A percentile compares a stretch with the other conserved stretches of the same genome.
Evolutionary conservation across 2,797 vertebrate genomes (phyloP).

Genomic region (Halcyon chelicuti): DNA sequence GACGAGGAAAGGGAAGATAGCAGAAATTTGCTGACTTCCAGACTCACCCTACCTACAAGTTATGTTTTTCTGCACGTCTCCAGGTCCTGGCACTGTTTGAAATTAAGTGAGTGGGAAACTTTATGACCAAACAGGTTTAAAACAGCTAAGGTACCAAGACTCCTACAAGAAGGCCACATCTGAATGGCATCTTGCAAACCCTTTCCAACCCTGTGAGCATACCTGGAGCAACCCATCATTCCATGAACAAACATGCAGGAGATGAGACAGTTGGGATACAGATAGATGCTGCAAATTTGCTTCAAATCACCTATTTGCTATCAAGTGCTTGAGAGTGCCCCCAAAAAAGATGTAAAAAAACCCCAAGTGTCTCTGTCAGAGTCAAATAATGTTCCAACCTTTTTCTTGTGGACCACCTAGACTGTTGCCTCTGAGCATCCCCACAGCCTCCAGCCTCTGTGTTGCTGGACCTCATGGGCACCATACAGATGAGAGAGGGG

Average conservation of each 20-base stretch:
- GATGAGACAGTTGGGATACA: background rate
- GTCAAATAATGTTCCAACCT: background rate
- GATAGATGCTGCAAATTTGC: background rate
- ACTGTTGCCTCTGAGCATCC: background rate
- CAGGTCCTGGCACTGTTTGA: background rate
- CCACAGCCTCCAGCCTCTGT: background rate
- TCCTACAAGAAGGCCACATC: background rate
- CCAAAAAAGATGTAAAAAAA: background rate
- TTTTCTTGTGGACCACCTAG: background rate
- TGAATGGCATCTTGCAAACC: background rate
- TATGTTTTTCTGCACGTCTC: background rate
- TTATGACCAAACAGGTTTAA: background rate
- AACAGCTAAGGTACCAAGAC: background rate
- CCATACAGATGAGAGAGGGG: fast-evolving
- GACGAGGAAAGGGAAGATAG: background rate
- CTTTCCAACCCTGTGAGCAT: background rate
- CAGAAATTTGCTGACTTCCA: background rate
- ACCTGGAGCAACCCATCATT: background rate
- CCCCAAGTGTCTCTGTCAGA: background rate
- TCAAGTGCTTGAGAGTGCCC: background rate
- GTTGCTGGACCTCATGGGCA: fast-evolving
- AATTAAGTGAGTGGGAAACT: background rate
- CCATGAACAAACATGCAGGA: background rate
- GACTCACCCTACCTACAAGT: background rate
- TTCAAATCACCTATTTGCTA: background rate